phyloP scores from a whole-genome alignment of 2,797 vertebrate genomes.

The Rallus crepitans region DNA sequence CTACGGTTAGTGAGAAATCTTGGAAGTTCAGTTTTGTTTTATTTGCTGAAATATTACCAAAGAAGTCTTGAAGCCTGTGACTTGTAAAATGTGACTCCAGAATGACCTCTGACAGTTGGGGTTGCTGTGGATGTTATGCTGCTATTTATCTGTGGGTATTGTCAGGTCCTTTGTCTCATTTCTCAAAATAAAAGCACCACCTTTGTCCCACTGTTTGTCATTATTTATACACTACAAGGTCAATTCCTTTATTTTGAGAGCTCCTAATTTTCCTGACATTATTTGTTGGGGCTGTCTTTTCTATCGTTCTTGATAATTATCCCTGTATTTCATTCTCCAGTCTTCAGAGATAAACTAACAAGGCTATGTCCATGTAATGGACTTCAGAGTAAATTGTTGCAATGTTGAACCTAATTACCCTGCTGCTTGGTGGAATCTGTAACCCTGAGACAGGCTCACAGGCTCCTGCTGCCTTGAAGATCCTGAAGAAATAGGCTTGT shows the following conservation, averaged over 20 bases:
- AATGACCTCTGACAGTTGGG: constrained; percentile 43
- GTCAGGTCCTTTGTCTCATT: constrained; percentile 45
- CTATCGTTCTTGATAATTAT: neutral
- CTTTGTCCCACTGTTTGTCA: constrained; percentile 39
- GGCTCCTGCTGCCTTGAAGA: neutral
- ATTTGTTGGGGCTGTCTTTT: constrained; percentile 18
- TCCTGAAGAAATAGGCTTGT: neutral
- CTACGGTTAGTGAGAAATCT: constrained; percentile 47
- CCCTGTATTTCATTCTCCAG: neutral
- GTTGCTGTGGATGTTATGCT: constrained; percentile 16
- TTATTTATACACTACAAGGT: constrained; percentile 39
- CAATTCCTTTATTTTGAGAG: constrained; percentile 28
- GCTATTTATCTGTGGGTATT: constrained; percentile 47
- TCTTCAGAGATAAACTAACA: constrained; percentile 38
- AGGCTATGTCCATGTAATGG: neutral
- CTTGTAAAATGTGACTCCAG: constrained; percentile 45
- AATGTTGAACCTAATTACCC: constrained; percentile 7
- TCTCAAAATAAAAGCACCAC: constrained; percentile 46
- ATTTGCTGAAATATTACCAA: constrained; percentile 58
- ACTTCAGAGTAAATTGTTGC: constrained; percentile 49
- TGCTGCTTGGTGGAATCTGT: neutral
- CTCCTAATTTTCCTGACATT: constrained; percentile 40
- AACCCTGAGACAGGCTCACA: neutral
- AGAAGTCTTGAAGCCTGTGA: constrained; percentile 31
- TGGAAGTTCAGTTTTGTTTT: constrained; percentile 66